Conservation (phyloP, 2,888 invertebrate species). For the Eucriotettix oculatus region DNA sequence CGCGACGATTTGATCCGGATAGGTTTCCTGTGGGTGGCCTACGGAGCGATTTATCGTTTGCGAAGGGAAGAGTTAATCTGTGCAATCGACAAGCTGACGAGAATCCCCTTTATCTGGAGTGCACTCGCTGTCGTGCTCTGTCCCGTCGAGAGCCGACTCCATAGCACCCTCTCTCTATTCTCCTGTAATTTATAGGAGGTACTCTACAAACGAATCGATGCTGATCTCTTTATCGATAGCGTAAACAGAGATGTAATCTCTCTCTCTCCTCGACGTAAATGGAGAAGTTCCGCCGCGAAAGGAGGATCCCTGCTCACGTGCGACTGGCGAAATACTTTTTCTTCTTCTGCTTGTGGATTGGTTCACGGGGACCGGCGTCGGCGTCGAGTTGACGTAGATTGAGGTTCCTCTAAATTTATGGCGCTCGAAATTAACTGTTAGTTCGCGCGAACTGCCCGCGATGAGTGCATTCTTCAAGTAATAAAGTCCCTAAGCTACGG, state of each 20-base stretch:
- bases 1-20: too few species aligned
- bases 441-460: background rate
- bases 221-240: constrained; percentile 10
- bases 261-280: background rate
- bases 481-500: background rate
- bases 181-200: background rate
- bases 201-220: constrained; percentile 4
- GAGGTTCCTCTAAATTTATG: constrained; percentile 9
- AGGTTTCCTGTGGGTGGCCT: too few species aligned
- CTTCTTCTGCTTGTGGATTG: background rate
- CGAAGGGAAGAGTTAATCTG: too few species aligned
- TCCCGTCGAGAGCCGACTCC: too few species aligned
- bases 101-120: too few species aligned
- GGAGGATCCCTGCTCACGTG: too few species aligned
- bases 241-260: constrained; percentile 10
- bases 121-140: too few species aligned
- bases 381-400: constrained; percentile 7
- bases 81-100: too few species aligned
- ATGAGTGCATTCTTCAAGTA: background rate
- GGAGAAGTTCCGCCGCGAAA: background rate
- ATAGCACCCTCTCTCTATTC: too few species aligned
- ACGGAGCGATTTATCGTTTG: too few species aligned
- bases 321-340: background rate
- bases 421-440: constrained; percentile 9
- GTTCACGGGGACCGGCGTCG: too few species aligned